Evolutionary conservation across 2,113 vertebrate species (phyloP), one percentile per base, ranked within the genome.

Genomic region (Hyla sarda): DNA sequence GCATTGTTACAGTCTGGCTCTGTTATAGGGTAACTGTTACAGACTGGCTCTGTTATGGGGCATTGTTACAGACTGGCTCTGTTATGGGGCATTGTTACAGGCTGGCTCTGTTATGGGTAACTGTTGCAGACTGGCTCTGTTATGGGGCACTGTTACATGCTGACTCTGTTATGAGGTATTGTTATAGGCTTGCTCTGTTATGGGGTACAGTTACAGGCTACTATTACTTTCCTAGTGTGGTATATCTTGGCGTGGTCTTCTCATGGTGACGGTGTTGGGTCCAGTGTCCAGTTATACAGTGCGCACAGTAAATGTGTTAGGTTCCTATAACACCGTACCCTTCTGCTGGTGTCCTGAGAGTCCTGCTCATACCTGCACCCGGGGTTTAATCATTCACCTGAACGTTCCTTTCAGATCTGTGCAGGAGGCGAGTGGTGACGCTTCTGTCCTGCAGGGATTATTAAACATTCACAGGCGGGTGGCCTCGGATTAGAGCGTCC

Each of bases 361-460:
- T n/a, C n/a, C n/a, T 56, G 85, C 88, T 88, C 87, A 88, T 80
- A 87, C 52, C 75, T 3, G 0, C 84, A 88, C 87, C 81, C 1
- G 28, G 65, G 47, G 89, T 54, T 94, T 94, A 95, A 95, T 93
- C 48, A 95, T 95, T 95, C 79, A 88, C 83, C 88, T 90, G 90
- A 91, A 92, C 90, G 79, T 69, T 88, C 91, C 89, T 86, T 87
- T 90, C 34, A 41, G 67, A 75, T 6, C 56, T 47, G 4, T 65
- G 16, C 45, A 16, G 82, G 82, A 82, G 72, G 45, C 32, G 14
- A 50, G 30, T 28, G n/a, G n/a, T n/a, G 28, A 78, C n/a, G 28
- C 48, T 30, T 56, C 76, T 1, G 25, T 37, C 52, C 52, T 58
- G 23, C 52, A 16, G 52, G 25, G 50, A 14, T 45, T 16, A 80